phyloP scores from a whole-genome alignment of 1,140 invertebrate genomes.

The Drosophila obscura region DNA sequence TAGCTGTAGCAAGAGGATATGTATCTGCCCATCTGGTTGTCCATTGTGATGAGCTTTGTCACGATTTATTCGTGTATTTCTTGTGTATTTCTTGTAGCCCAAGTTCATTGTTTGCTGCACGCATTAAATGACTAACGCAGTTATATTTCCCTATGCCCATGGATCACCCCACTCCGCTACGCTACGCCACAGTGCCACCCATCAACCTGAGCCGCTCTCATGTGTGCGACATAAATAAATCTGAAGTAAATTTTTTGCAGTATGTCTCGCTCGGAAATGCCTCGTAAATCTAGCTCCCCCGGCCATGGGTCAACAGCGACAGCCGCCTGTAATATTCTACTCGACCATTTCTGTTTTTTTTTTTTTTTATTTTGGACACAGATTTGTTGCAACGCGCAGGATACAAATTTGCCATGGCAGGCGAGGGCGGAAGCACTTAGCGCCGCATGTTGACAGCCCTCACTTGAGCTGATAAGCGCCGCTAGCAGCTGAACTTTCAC shows the following conservation, averaged over 20 bases:
- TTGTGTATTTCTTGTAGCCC: conserved; percentile 19
- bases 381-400: conserved; percentile 74
- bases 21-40: conserved; percentile 69
- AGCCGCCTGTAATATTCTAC: conserved; percentile 67
- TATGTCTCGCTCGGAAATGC: conserved; percentile 82
- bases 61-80: conserved; percentile 74
- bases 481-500: conserved; percentile 70
- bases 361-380: conserved; percentile 56
- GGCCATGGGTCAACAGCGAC: conserved; percentile 73
- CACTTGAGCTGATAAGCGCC: conserved; percentile 67
- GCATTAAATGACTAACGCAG: conserved; percentile 65
- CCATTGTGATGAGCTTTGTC: conserved; percentile 78
- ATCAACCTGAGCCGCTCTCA: conserved; percentile 16
- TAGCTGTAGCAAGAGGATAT: conserved; percentile 51
- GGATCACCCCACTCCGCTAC: neutral
- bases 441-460: conserved; percentile 73
- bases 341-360: conserved; percentile 21
- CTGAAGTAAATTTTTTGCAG: conserved; percentile 81
- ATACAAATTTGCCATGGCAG: conserved; percentile 74
- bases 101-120: conserved; percentile 72
- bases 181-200: neutral
- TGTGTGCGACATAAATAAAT: conserved; percentile 75
- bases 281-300: conserved; percentile 75
- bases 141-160: conserved; percentile 39
- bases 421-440: conserved; percentile 70